Percentiles rank a stretch among this genome's conserved stretches.
phyloP scores from a whole-genome alignment of 2,888 invertebrate genomes.

The Drosophila pseudotalamancana region DNA sequence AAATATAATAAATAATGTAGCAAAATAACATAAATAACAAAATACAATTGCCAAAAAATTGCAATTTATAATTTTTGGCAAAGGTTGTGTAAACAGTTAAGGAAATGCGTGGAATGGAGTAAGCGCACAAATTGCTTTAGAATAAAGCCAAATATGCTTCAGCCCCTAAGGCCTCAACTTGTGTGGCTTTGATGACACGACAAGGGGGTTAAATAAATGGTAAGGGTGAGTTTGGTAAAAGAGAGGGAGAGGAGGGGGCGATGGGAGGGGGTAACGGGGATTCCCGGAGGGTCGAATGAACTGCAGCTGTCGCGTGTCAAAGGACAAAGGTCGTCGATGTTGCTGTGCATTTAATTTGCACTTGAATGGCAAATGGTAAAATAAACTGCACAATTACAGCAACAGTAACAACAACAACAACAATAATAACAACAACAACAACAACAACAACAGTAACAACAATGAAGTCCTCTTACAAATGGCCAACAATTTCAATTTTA shows the following conservation, averaged over 20 bases:
- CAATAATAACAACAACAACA: constrained; percentile 19
- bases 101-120: not conserved
- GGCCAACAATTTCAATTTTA: constrained; percentile 62
- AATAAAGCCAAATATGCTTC: not conserved
- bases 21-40: constrained; percentile 64
- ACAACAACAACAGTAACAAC: constrained; percentile 12
- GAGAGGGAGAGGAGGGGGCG: too few relatives aligned
- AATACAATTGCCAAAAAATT: constrained; percentile 24
- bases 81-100: not conserved
- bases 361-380: constrained; percentile 60
- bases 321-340: constrained; percentile 57
- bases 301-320: constrained; percentile 38
- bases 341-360: constrained; percentile 67
- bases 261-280: not conserved
- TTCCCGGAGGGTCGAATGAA: constrained; percentile 41
- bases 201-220: constrained; percentile 20
- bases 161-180: not conserved
- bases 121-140: not conserved
- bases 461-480: constrained; percentile 43
- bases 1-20: constrained; percentile 64
- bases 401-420: constrained; percentile 16
- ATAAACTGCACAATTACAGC: constrained; percentile 68
- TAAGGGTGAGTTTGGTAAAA: not conserved
- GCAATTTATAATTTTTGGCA: constrained; percentile 14
- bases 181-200: constrained; percentile 18